Evolutionary conservation across 2,113 vertebrate genomes (phyloP).

Genomic region (Sphyrna mokarran): DNA sequence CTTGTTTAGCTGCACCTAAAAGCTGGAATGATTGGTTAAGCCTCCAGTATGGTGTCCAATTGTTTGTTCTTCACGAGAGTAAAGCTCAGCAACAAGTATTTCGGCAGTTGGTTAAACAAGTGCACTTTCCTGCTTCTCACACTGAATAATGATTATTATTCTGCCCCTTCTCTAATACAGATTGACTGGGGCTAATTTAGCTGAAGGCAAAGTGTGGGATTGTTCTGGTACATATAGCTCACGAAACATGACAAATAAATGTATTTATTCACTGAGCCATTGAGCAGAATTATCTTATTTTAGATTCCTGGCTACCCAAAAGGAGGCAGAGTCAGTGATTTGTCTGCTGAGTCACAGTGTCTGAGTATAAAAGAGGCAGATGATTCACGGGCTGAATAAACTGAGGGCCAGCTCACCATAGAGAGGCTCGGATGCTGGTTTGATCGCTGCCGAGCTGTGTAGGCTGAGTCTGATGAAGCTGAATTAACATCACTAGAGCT

Average conservation of each 20-base stretch:
- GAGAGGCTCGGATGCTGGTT: background rate
- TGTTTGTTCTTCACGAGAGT: background rate
- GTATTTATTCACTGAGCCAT: constrained; percentile 4
- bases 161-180: background rate
- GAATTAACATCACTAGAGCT: constrained; percentile 25
- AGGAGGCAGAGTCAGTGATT: background rate
- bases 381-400: constrained; percentile 19
- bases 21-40: background rate
- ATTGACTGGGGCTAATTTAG: background rate
- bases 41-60: background rate
- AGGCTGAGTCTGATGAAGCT: background rate
- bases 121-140: background rate
- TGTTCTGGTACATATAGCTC: background rate
- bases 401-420: background rate
- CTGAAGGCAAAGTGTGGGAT: background rate
- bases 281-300: background rate
- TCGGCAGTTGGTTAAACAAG: background rate
- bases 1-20: background rate
- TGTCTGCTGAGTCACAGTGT: background rate
- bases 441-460: constrained; percentile 16
- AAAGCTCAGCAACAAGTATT: background rate
- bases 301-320: background rate
- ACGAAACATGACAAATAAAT: background rate
- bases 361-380: background rate
- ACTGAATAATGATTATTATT: background rate